phyloP scores from a whole-genome alignment of 1,140 invertebrate species.

The Hirudo medicinalis region DNA sequence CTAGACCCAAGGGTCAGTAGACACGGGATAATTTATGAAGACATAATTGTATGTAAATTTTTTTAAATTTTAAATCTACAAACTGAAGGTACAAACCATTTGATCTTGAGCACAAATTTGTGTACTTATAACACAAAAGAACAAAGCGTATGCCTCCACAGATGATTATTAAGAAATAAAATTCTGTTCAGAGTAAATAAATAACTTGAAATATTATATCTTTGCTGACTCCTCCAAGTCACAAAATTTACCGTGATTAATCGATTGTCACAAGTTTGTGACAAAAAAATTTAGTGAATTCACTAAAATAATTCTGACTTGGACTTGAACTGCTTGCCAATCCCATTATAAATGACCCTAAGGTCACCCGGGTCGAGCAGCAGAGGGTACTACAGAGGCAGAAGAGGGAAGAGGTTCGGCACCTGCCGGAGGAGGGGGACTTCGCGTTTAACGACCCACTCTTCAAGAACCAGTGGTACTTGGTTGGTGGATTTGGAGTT shows the following conservation, averaged over 20 bases:
- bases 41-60: neutral
- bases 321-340: neutral
- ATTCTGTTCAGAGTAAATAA: no score
- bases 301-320: neutral
- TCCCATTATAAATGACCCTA: neutral
- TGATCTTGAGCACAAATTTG: neutral
- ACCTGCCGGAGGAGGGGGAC: neutral
- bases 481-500: constrained; percentile 32
- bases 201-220: neutral
- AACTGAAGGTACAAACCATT: neutral
- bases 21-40: neutral
- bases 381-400: constrained; percentile 28
- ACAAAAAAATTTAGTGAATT: neutral
- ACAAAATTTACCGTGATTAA: neutral
- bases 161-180: no score
- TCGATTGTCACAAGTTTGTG: neutral
- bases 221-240: neutral
- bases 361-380: constrained; percentile 33
- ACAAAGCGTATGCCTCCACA: no score
- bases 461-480: constrained; percentile 41
- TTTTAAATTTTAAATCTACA: neutral
- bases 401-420: constrained; percentile 28
- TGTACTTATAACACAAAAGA: neutral
- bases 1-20: neutral
- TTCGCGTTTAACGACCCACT: constrained; percentile 36